These are phyloP conservation scores for Caenorhabditis imperialis DNA, from an alignment of 2,888 invertebrate genomes.

Conservation along the genomic window DNA sequence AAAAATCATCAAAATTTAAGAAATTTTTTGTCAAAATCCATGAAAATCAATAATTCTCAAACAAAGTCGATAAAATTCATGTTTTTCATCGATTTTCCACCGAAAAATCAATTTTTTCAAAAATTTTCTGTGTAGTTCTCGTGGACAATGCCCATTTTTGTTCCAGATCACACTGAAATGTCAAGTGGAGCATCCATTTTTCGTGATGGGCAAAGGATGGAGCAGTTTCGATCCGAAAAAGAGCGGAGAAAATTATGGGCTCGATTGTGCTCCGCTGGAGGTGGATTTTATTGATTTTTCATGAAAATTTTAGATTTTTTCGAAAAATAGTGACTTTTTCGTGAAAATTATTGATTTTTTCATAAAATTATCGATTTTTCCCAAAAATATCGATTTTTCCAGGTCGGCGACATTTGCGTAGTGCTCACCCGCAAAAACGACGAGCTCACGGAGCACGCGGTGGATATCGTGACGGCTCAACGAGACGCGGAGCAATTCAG, in stretches of 20 bases:
- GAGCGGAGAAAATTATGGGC: conserved; percentile 49
- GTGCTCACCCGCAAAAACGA: conserved; percentile 40
- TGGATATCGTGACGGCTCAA: conserved; percentile 39
- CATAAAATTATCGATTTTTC: too few species aligned
- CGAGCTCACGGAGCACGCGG: conserved; percentile 7
- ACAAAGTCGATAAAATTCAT: too few species aligned
- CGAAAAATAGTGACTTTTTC: neutral
- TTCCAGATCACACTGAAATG: conserved; percentile 50
- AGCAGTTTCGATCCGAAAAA: conserved; percentile 40
- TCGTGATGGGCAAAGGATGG: conserved; percentile 63
- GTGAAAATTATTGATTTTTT: too few species aligned
- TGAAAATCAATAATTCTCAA: too few species aligned
- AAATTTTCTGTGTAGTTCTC: neutral
- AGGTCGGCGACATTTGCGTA: conserved; percentile 58
- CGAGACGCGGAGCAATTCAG: conserved; percentile 20
- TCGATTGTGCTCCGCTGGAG: conserved; percentile 41
- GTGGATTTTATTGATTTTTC: conserved; percentile 4
- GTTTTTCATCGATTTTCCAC: neutral
- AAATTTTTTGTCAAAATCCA: conserved; percentile 7
- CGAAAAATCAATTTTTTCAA: neutral
- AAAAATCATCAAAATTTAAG: too few species aligned
- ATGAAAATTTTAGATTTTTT: conserved; percentile 4
- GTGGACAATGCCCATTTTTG: too few species aligned
- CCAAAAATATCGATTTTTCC: neutral
- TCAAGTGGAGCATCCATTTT: conserved; percentile 60